Evolutionary conservation across 2,888 invertebrate species (phyloP), one percentile per base, ranked within the genome.

Genomic region (Gryllus longicercus): DNA sequence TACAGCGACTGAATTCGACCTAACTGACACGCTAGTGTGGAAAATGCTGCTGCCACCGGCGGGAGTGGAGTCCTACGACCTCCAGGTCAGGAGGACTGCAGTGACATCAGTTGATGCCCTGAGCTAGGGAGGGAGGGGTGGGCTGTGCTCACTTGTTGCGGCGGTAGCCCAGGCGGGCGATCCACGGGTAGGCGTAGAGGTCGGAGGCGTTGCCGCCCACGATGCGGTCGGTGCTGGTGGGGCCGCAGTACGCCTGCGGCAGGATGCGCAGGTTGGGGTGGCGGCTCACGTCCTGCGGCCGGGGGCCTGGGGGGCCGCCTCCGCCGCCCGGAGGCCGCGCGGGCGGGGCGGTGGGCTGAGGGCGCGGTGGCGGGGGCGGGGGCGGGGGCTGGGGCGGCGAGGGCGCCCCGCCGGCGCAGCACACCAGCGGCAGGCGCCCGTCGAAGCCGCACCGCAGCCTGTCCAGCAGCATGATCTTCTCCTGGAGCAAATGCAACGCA

Each of bases 101-200:
- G n/a, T n/a, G n/a, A n/a, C n/a, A n/a, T n/a, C n/a, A n/a, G n/a
- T n/a, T n/a, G n/a, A n/a, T n/a, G n/a, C n/a, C n/a, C n/a, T n/a
- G n/a, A n/a, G n/a, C n/a, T n/a, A n/a, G n/a, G n/a, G n/a, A 25
- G 25, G 25, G 25, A 25, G 25, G 2, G 2, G 2, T 4, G 38
- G 38, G 38, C 38, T 2, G 38, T 0, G 38, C 38, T 38, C 38
- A 38, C 38, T 38, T 38, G 38, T 38, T 38, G 38, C 38, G 38
- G 5, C 8, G 38, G 38, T 38, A 38, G 38, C 38, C 38, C 8
- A 38, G 38, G 38, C 38, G 38, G 0, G 88, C 88, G 88, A 91
- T 90, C 91, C 91, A 92, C 0, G 91, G 91, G 84, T 89, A 91
- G 83, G 91, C 89, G 38, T 89, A 90, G 1, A 89, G 84, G 1